Evolutionary conservation across 2,113 vertebrate genomes (phyloP).

Genomic region (Hiodon tergisus): DNA sequence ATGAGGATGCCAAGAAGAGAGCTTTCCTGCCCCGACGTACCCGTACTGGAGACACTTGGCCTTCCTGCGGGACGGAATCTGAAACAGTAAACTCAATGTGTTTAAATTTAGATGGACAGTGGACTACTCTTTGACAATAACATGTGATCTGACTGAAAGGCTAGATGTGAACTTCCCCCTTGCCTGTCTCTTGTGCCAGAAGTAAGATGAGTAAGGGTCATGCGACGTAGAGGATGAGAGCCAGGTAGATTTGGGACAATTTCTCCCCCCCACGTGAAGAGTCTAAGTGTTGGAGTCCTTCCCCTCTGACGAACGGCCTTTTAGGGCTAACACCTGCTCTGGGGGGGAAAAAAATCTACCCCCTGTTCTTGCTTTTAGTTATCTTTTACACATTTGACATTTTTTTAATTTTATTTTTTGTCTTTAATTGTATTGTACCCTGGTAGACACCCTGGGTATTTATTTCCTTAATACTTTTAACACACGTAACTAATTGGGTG

Average conservation of each 20-base stretch:
- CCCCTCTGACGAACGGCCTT: constrained; percentile 3
- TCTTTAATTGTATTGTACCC: too few relatives aligned
- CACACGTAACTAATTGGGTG: too few relatives aligned
- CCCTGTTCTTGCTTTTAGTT: background rate
- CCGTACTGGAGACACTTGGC: constrained; percentile 12
- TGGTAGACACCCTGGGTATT: too few relatives aligned
- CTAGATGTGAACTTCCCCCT: background rate
- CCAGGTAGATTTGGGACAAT: background rate
- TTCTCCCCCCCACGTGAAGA: background rate
- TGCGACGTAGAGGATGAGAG: background rate
- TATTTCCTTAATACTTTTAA: too few relatives aligned
- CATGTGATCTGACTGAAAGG: constrained; percentile 17
- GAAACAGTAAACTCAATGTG: constrained; percentile 25
- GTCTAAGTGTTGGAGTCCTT: background rate
- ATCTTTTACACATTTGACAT: background rate
- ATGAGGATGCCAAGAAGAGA: constrained; percentile 18
- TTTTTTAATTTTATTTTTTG: background rate
- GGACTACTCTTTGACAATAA: constrained; percentile 11
- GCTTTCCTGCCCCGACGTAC: constrained; percentile 23
- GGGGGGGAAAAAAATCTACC: background rate
- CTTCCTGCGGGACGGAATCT: background rate
- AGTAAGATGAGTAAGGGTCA: background rate
- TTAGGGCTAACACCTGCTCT: background rate
- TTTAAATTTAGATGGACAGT: constrained; percentile 2
- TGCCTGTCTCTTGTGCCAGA: background rate